A percentile compares a stretch with the other conserved stretches of the same genome.
phyloP scores from a whole-genome alignment of 2,888 invertebrate genomes.

The Hypolimnas misippus region DNA sequence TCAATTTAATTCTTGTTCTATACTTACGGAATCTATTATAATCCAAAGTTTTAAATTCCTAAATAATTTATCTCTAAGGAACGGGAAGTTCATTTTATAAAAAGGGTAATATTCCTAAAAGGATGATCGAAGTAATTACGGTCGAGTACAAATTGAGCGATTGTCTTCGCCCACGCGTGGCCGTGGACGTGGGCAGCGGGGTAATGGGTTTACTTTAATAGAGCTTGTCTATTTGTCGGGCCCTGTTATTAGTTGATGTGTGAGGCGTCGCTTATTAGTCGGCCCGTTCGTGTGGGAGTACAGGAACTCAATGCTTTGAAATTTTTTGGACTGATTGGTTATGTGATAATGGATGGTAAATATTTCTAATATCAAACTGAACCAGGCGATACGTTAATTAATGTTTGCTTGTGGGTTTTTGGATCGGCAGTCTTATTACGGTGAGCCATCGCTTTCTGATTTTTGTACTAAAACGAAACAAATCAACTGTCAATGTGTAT shows the following conservation, averaged over 20 bases:
- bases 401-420: too few relatives aligned
- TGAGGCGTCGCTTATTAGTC: constrained; percentile 30
- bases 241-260: constrained; percentile 33
- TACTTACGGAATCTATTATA: too few relatives aligned
- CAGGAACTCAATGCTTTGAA: constrained; percentile 16
- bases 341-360: constrained; percentile 12
- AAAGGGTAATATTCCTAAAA: constrained; percentile 28
- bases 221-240: constrained; percentile 38
- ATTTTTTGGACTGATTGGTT: constrained; percentile 20
- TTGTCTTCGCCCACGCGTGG: constrained; percentile 44
- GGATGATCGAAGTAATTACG: constrained; percentile 39
- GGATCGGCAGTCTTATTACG: too few relatives aligned
- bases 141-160: constrained; percentile 43
- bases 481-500: too few relatives aligned
- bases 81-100: constrained; percentile 16
- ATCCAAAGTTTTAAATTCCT: too few relatives aligned
- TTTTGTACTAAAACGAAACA: too few relatives aligned
- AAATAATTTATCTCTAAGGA: neutral
- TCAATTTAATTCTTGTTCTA: too few relatives aligned
- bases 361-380: neutral
- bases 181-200: constrained; percentile 36
- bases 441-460: too few relatives aligned
- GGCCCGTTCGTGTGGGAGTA: constrained; percentile 27
- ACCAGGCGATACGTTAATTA: too few relatives aligned
- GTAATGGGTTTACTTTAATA: constrained; percentile 38